These are phyloP conservation scores for Channa striata DNA, from an alignment of 2,797 vertebrate species.

Conservation along the genomic window DNA sequence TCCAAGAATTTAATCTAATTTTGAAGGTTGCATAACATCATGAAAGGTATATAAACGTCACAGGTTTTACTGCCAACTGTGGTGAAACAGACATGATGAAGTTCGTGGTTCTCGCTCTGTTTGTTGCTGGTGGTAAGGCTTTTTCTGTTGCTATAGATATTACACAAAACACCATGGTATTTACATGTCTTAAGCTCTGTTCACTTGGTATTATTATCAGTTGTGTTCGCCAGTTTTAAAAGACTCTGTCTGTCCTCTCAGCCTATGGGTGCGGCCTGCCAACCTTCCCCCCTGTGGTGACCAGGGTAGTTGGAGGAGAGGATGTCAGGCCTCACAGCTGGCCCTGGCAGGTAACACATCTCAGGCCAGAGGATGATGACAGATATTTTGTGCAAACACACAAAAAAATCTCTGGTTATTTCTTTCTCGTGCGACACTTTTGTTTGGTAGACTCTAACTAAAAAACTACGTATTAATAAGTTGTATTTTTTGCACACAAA, in stretches of 20 bases:
- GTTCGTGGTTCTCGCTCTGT: slow-evolving; percentile 80
- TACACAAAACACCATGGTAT: not conserved
- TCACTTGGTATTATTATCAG: not conserved
- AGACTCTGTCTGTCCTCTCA: slow-evolving; percentile 38
- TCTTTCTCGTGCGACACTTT: too few species aligned
- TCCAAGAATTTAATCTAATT: slow-evolving; percentile 35
- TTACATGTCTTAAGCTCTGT: not conserved
- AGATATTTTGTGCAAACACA: too few species aligned
- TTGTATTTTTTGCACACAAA: too few species aligned
- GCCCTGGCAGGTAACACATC: slow-evolving; percentile 84
- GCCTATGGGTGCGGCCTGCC: slow-evolving; percentile 85
- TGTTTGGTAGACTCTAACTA: too few species aligned
- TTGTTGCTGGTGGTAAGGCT: slow-evolving; percentile 80
- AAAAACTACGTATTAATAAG: too few species aligned
- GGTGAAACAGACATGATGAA: slow-evolving; percentile 76
- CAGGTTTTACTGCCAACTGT: not conserved
- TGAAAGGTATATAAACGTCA: slow-evolving; percentile 59
- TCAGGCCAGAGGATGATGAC: too few species aligned
- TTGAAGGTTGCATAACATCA: slow-evolving; percentile 45
- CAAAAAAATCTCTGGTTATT: too few species aligned
- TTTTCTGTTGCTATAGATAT: not conserved
- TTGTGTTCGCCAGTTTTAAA: not conserved
- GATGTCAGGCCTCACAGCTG: slow-evolving; percentile 83
- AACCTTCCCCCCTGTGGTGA: slow-evolving; percentile 68
- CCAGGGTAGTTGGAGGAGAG: slow-evolving; percentile 82